A percentile compares a stretch with the other conserved stretches of the same genome.
These are phyloP conservation scores for Tachystola acroxantha DNA, from an alignment of 2,888 invertebrate species.

Conservation along the genomic window DNA sequence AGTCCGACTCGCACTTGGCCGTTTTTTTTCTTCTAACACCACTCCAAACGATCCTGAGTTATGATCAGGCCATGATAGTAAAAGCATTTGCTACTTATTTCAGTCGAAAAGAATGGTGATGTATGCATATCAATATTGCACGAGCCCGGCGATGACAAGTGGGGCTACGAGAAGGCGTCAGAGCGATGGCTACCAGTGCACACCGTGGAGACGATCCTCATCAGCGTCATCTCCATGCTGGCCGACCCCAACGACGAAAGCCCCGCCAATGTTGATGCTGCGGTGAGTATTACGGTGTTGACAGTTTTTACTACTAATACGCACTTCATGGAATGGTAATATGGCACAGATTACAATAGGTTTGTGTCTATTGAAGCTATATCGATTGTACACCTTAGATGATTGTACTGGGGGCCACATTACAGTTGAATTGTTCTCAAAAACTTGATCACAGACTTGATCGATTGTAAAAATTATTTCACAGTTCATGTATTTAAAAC, in stretches of 20 bases:
- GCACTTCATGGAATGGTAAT: background rate
- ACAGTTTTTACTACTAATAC: background rate
- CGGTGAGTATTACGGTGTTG: slow-evolving; percentile 83
- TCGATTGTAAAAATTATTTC: too few species aligned
- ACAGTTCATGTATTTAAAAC: too few species aligned
- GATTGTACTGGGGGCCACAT: too few species aligned
- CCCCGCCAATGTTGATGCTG: slow-evolving; percentile 99
- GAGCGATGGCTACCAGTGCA: slow-evolving; percentile 99
- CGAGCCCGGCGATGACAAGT: slow-evolving; percentile 99
- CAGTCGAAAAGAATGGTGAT: slow-evolving; percentile 96
- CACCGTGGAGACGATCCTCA: slow-evolving; percentile 98
- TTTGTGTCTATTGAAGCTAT: background rate
- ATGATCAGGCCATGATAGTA: too few species aligned
- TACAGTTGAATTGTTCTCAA: too few species aligned
- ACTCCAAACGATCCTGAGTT: too few species aligned
- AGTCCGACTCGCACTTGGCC: too few species aligned
- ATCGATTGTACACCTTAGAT: too few species aligned
- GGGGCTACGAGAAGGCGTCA: slow-evolving; percentile 98
- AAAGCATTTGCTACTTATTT: slow-evolving; percentile 34
- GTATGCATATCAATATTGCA: slow-evolving; percentile 99
- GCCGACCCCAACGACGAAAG: slow-evolving; percentile 99
- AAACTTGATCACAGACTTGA: too few species aligned
- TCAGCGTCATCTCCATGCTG: slow-evolving; percentile 99
- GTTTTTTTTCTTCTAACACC: too few species aligned
- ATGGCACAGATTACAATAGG: too few species aligned